Base-by-base conservation (phyloP, 2,888 invertebrate genomes). In the Lasius fuliginosus region DNA sequence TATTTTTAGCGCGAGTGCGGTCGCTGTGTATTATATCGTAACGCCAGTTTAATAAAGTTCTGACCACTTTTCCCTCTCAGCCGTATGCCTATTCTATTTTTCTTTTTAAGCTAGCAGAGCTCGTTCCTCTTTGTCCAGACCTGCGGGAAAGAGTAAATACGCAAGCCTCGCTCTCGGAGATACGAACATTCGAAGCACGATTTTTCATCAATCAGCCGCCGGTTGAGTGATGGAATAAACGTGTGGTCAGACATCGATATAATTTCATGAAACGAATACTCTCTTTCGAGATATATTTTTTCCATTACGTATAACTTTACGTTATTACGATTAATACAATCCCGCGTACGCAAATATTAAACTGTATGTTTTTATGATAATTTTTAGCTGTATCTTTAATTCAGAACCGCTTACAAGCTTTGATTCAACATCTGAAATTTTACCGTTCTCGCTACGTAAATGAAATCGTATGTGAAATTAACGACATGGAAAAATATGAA, bases 21-120 rank as follows among this genome's bases (percentile, higher is more conserved):
- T 11, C 3, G 23, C 68, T 0, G 49, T 58, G 42, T 65, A 46
- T n/a, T 40, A n/a, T 30, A 15, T 69, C 30, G 23, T 3, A 12
- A n/a, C 36, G 27, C 30, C 64, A 67, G 23, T 85, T 79, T 79
- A 74, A 81, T 81, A 82, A 81, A 88, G 79, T 58, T 62, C 56
- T 8, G 30, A 40, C 40, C 68, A 82, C 83, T 84, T 73, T 88
- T 86, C 40, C 40, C 40, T 46, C 73, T 18, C 30, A 58, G 46
- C 15, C 33, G 33, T 30, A 23, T 49, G 15, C 33, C 42, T 64
- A 49, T 64, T 27, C 75, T 74, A 75, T 84, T 86, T 84, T 76
- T 75, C 64, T 82, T 71, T n/a, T 36, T 5, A 5, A 11, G 53
- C 12, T 6, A 23, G 1, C n/a, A n/a, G 27, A 77, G 76, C 23